Conservation (phyloP, 2,113 vertebrate species). For the Eidolon helvum region DNA sequence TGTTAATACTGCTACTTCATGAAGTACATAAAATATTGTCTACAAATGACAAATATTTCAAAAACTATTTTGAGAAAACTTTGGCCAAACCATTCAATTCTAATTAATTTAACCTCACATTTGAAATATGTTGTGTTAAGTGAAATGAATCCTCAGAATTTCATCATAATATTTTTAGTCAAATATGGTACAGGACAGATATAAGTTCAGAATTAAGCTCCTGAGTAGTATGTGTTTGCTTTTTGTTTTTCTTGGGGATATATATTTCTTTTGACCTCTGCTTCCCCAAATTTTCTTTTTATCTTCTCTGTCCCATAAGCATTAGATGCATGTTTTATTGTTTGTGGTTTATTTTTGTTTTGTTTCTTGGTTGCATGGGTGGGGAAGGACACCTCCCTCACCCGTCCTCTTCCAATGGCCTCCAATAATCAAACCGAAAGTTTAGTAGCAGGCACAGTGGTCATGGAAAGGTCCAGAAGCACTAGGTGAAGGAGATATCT, state of each 20-base stretch:
- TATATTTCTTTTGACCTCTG: background rate
- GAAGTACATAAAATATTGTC: background rate
- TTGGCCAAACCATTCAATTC: background rate
- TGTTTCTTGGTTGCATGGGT: background rate
- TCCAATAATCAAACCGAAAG: background rate
- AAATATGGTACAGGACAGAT: background rate
- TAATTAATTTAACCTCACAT: background rate
- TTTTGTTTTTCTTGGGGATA: background rate
- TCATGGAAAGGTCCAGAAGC: background rate
- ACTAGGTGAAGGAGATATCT: background rate
- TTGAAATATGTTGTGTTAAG: background rate
- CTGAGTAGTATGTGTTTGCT: background rate
- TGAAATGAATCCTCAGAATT: background rate
- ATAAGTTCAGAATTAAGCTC: background rate
- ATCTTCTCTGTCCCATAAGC: background rate
- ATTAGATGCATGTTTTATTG: background rate
- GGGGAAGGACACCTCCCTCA: rapidly evolving
- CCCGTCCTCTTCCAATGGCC: background rate
- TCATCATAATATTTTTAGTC: background rate
- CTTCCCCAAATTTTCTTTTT: background rate
- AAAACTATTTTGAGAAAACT: background rate
- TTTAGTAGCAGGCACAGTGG: background rate
- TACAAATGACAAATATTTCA: background rate
- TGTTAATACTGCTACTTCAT: background rate
- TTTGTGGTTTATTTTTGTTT: background rate